Conservation (phyloP, 2,797 vertebrate genomes). For the Falco biarmicus region DNA sequence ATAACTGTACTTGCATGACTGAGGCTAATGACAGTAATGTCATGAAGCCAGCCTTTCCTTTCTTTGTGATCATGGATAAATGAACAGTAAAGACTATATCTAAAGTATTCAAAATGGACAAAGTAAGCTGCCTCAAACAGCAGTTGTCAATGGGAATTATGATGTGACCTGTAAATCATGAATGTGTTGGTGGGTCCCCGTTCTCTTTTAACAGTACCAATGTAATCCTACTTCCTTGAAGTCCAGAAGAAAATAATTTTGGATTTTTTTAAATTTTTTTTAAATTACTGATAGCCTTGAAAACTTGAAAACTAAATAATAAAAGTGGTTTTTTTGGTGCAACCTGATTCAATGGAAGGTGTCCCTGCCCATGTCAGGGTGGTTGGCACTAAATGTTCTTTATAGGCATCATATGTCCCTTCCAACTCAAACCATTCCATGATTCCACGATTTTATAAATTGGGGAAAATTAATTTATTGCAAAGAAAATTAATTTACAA, state of each 20-base stretch:
- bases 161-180: not conserved
- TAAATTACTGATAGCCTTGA: not conserved
- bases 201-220: not conserved
- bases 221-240: not conserved
- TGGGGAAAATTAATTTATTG: not conserved
- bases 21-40: not conserved
- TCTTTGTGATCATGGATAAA: not conserved
- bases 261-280: not conserved
- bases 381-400: not conserved
- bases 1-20: not conserved
- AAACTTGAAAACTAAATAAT: not conserved
- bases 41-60: not conserved
- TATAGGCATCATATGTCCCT: not conserved
- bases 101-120: not conserved
- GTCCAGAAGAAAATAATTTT: not conserved
- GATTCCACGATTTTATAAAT: not conserved
- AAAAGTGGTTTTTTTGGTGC: not conserved
- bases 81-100: not conserved
- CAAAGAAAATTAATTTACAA: not conserved
- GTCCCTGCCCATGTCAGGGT: accelerated
- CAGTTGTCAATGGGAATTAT: not conserved
- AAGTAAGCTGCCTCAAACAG: not conserved
- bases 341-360: not conserved
- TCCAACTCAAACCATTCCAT: not conserved
- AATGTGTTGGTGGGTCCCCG: not conserved